These are phyloP conservation scores for Ischnus inquisitorius DNA, from an alignment of 2,888 invertebrate genomes.

Conservation along the genomic window DNA sequence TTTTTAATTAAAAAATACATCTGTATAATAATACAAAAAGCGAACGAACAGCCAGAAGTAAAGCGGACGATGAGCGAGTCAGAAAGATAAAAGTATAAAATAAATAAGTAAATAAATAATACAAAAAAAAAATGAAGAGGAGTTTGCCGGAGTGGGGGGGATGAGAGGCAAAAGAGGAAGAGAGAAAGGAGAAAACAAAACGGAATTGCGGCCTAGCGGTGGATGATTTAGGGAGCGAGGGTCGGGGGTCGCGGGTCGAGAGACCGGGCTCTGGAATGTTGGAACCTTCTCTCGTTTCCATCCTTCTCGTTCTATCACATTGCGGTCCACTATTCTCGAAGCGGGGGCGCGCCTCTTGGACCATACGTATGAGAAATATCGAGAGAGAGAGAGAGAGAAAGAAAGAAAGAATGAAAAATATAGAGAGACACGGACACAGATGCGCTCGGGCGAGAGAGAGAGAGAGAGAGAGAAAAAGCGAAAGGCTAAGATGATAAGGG, in stretches of 20 bases:
- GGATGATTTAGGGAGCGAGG: conserved; percentile 85
- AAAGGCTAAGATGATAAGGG: conserved; percentile 82
- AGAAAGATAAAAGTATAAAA: conserved; percentile 61
- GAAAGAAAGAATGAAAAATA: conserved; percentile 70
- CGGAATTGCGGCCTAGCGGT: conserved; percentile 84
- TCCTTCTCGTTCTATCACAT: conserved; percentile 38
- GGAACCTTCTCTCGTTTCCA: conserved; percentile 72
- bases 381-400: conserved; percentile 61
- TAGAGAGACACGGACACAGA: conserved; percentile 28
- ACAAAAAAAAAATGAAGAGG: conserved; percentile 25
- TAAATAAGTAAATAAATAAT: conserved; percentile 60
- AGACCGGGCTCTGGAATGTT: conserved; percentile 83
- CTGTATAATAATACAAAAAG: conserved; percentile 28
- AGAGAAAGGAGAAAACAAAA: conserved; percentile 82
- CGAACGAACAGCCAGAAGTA: conserved; percentile 53
- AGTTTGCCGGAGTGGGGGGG: not conserved
- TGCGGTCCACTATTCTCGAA: conserved; percentile 12
- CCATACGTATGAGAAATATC: conserved; percentile 43
- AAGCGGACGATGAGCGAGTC: conserved; percentile 56
- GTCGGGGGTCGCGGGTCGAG: conserved; percentile 85
- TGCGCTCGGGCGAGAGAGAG: conserved; percentile 25
- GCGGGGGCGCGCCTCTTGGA: conserved; percentile 59
- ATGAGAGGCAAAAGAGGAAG: conserved; percentile 62
- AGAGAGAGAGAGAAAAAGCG: conserved; percentile 56
- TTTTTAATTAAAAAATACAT: not conserved